phyloP scores from a whole-genome alignment of 2,888 invertebrate species.

The Julus scanicus region DNA sequence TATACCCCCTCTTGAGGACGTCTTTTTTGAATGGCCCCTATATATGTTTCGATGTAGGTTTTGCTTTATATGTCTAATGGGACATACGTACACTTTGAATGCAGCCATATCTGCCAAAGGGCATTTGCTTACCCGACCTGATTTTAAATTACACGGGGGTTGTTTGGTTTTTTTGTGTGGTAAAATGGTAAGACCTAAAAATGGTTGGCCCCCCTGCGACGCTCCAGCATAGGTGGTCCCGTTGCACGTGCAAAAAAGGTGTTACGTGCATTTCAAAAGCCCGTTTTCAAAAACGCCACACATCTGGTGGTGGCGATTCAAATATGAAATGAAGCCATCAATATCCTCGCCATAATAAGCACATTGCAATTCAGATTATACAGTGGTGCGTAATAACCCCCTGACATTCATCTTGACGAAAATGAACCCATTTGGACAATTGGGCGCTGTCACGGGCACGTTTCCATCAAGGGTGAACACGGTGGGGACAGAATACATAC shows the following conservation, averaged over 20 bases:
- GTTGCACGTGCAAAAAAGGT: constrained; percentile 43
- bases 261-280: background rate
- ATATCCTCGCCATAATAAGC: background rate
- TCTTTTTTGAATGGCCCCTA: no score
- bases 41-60: no score
- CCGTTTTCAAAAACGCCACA: background rate
- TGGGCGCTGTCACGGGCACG: constrained; percentile 40
- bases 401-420: constrained; percentile 34
- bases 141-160: background rate
- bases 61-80: background rate
- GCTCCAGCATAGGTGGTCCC: constrained; percentile 41
- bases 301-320: constrained; percentile 15
- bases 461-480: constrained; percentile 34
- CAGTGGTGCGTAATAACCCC: constrained; percentile 9
- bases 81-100: background rate
- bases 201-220: background rate
- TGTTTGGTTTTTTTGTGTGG: background rate
- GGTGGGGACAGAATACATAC: no score
- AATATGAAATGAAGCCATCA: constrained; percentile 21
- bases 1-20: no score
- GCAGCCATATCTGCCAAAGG: background rate
- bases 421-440: constrained; percentile 44
- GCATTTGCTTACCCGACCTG: constrained; percentile 12
- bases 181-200: background rate
- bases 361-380: constrained; percentile 45